Evolutionary conservation across 2,113 vertebrate species (phyloP).

Genomic region (Actinemys pallida): DNA sequence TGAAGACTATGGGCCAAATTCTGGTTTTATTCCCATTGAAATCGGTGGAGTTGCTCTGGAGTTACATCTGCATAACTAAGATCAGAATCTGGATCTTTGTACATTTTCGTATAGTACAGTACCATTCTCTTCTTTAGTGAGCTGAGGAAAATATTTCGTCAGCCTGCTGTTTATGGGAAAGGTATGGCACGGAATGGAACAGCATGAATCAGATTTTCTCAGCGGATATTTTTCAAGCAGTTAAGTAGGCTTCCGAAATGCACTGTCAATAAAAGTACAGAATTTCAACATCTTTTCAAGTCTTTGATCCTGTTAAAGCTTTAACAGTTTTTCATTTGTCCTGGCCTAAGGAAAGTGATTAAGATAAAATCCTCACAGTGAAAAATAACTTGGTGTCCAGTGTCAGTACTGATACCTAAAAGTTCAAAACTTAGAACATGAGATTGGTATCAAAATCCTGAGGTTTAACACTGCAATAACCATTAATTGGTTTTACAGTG

Average conservation of each 20-base stretch:
- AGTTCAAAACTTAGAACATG: not conserved
- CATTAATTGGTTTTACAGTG: not conserved
- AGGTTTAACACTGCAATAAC: not conserved
- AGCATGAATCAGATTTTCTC: not conserved
- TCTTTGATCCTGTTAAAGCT: not conserved
- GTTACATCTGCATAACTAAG: not conserved
- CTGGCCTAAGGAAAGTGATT: not conserved
- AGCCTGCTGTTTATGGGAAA: not conserved
- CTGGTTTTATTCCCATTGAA: not conserved
- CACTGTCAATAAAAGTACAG: not conserved
- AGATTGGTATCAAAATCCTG: fast-evolving
- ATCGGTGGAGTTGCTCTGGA: not conserved
- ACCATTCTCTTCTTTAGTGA: not conserved
- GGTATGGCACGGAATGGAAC: not conserved
- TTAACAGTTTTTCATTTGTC: not conserved
- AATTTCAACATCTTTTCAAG: not conserved
- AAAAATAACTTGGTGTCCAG: not conserved
- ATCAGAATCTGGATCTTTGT: not conserved
- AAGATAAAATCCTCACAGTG: not conserved
- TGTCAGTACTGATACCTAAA: not conserved
- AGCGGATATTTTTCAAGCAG: not conserved
- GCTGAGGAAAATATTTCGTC: not conserved
- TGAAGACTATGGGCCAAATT: not conserved
- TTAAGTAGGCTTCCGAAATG: not conserved
- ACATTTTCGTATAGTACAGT: not conserved